Percentiles rank a stretch among this genome's conserved stretches.
Evolutionary conservation across 2,797 vertebrate genomes (phyloP).

Genomic region (Hoplostethus mediterraneus): DNA sequence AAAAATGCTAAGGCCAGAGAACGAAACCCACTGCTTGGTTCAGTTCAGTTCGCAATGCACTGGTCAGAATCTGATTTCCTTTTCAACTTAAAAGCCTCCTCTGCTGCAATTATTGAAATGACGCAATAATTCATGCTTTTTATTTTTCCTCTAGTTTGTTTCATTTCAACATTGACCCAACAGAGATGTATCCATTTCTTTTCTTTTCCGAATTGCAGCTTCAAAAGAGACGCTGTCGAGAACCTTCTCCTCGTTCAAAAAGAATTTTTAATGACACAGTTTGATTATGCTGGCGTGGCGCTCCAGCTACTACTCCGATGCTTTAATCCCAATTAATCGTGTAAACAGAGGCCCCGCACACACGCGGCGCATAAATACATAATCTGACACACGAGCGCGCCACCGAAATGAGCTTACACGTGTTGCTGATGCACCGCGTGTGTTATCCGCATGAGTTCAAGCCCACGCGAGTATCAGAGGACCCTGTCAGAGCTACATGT

Average conservation of each 20-base stretch:
- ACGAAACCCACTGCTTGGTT: neutral
- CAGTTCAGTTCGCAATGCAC: neutral
- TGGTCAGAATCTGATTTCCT: constrained; percentile 16
- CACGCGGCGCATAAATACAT: neutral
- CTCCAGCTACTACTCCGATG: neutral
- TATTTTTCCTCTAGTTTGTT: constrained; percentile 14
- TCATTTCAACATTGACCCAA: constrained; percentile 5
- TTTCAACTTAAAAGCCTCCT: neutral
- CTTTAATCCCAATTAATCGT: constrained; percentile 36
- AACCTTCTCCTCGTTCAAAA: neutral
- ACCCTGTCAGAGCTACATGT: neutral
- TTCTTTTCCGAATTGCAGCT: constrained; percentile 9
- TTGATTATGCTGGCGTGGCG: constrained; percentile 4
- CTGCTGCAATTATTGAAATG: constrained; percentile 3
- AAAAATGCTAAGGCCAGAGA: neutral
- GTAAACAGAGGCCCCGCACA: constrained; percentile 23
- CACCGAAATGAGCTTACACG: neutral
- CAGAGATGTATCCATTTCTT: constrained; percentile 11
- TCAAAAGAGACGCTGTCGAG: constrained; percentile 11
- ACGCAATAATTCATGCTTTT: constrained; percentile 8
- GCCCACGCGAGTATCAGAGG: neutral
- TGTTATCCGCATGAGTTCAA: constrained; percentile 1
- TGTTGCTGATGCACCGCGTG: neutral
- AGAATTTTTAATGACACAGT: constrained; percentile 8
- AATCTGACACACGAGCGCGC: constrained; percentile 36